These are phyloP conservation scores for Heliornis fulica DNA, from an alignment of 2,113 vertebrate genomes.

Conservation along the genomic window DNA sequence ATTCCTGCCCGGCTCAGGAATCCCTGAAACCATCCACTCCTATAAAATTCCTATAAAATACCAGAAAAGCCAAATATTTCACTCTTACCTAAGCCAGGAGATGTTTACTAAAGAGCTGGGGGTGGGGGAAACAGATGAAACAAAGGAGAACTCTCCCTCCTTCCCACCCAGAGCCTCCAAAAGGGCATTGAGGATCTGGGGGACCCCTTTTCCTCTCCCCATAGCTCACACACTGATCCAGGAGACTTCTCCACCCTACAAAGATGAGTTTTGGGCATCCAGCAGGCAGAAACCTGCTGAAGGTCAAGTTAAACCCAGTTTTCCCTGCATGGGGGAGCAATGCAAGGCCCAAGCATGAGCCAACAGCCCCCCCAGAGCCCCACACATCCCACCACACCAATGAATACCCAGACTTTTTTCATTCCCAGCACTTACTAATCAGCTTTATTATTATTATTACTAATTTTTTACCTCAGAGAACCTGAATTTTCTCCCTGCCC, in stretches of 20 bases:
- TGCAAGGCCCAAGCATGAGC: background rate
- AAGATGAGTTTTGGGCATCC: background rate
- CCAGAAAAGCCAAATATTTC: background rate
- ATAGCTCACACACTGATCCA: background rate
- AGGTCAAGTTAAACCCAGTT: background rate
- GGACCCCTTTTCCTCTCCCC: background rate
- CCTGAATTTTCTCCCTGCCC: background rate
- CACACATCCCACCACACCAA: background rate
- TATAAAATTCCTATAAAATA: background rate
- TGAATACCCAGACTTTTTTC: accelerated
- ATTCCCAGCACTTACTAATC: background rate
- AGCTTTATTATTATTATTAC: background rate
- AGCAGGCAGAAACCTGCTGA: background rate
- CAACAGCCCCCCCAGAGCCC: background rate
- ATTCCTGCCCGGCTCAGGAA: background rate
- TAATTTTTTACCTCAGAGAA: accelerated
- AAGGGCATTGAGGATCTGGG: accelerated
- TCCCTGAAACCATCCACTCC: background rate
- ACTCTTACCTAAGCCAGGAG: background rate
- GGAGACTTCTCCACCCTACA: background rate
- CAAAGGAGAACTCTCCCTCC: background rate
- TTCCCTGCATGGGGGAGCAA: background rate
- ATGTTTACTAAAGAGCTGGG: background rate
- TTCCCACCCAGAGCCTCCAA: background rate
- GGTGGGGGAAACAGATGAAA: background rate